Conservation (phyloP, 1,140 invertebrate genomes). For the Leptestheria dahalacensis region DNA sequence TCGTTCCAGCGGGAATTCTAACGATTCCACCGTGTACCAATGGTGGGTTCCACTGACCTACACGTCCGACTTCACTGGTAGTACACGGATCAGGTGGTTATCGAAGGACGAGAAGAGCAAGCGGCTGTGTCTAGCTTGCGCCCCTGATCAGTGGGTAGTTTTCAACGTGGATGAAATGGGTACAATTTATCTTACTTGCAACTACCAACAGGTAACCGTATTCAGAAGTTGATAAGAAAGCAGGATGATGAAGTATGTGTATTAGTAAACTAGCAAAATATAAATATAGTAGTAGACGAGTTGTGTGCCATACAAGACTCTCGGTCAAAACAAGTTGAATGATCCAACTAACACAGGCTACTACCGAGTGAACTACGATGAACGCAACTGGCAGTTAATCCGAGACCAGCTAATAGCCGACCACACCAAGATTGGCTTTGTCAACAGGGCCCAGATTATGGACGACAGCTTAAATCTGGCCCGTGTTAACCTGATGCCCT, state of each 20-base stretch:
- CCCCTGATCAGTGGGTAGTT: slow-evolving; percentile 6
- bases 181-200: no score
- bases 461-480: slow-evolving; percentile 43
- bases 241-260: no score
- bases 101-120: slow-evolving; percentile 17
- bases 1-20: slow-evolving; percentile 5
- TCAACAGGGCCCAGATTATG: slow-evolving; percentile 42
- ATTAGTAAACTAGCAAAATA: no score
- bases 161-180: slow-evolving; percentile 15
- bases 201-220: no score
- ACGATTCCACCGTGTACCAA: slow-evolving; percentile 7
- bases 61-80: slow-evolving; percentile 11
- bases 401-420: slow-evolving; percentile 26
- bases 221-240: no score
- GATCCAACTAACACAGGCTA: slow-evolving; percentile 27
- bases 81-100: neutral
- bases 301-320: neutral
- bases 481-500: slow-evolving; percentile 26
- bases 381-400: slow-evolving; percentile 32
- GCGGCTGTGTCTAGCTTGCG: slow-evolving; percentile 23
- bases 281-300: no score
- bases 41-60: slow-evolving; percentile 17
- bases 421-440: slow-evolving; percentile 27
- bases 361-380: slow-evolving; percentile 41
- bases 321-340: neutral